Conservation (phyloP, 1,140 invertebrate species). For the Papilio helenus region DNA sequence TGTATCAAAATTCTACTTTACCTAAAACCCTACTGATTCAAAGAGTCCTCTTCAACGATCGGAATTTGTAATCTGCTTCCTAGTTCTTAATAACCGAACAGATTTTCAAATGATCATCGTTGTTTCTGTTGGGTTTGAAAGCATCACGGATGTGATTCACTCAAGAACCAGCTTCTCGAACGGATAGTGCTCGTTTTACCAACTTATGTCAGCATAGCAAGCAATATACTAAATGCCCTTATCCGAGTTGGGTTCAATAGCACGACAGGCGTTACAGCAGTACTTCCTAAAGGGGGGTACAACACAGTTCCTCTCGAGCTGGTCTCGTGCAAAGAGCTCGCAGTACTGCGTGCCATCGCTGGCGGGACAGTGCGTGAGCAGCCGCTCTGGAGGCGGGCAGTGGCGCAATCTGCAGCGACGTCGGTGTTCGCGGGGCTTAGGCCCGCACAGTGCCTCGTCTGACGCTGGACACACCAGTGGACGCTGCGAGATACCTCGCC, state of each 20-base stretch:
- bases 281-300: conserved; percentile 82
- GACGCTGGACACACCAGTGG: conserved; percentile 86
- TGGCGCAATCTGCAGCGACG: conserved; percentile 64
- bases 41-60: background rate
- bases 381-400: conserved; percentile 50
- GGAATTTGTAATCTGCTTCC: background rate
- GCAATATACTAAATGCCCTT: background rate
- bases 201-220: background rate
- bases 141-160: background rate
- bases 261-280: conserved; percentile 83
- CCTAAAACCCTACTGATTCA: background rate
- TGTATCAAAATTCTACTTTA: background rate
- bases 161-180: background rate
- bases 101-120: background rate
- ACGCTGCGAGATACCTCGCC: conserved; percentile 86
- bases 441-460: conserved; percentile 77
- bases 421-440: conserved; percentile 75
- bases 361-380: conserved; percentile 49
- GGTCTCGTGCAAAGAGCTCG: conserved; percentile 66
- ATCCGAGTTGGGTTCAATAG: background rate
- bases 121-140: background rate
- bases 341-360: conserved; percentile 69
- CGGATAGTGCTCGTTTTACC: background rate
- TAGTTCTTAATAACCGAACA: background rate
- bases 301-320: conserved; percentile 83